Conservation (phyloP, 2,113 vertebrate genomes). For the Emberiza fucata region DNA sequence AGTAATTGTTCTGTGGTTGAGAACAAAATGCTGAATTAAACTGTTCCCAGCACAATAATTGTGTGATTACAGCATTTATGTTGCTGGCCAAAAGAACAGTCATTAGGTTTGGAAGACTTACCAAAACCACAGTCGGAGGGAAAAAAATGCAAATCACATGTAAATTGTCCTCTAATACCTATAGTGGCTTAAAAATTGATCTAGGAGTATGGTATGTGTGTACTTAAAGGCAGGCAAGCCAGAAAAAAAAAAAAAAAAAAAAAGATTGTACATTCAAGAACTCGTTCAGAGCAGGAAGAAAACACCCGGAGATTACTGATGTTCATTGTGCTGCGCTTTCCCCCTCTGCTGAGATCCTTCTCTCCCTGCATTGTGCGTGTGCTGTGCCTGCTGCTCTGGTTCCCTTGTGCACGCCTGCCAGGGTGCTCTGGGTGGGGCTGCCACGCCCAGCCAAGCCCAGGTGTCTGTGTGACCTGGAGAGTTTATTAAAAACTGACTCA, state of each 20-base stretch:
- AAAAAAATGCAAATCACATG: constrained; percentile 77
- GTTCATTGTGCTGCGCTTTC: constrained; percentile 6
- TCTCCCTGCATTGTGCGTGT: background rate
- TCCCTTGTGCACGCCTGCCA: background rate
- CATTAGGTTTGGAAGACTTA: constrained; percentile 84
- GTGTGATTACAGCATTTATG: constrained; percentile 92
- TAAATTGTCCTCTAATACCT: constrained; percentile 79
- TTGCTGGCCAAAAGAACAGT: constrained; percentile 83
- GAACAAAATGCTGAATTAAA: constrained; percentile 88
- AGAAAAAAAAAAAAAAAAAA: constrained; percentile 25
- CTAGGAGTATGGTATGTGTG: constrained; percentile 38
- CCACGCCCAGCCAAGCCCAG: background rate
- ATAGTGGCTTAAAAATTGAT: constrained; percentile 66
- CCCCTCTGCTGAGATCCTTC: background rate
- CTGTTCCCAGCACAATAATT: constrained; percentile 90
- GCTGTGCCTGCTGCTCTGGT: background rate
- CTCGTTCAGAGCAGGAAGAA: constrained; percentile 46
- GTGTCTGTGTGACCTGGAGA: background rate
- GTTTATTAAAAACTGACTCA: constrained; percentile 4
- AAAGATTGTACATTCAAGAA: constrained; percentile 25
- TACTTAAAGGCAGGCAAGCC: constrained; percentile 63
- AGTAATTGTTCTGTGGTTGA: constrained; percentile 95
- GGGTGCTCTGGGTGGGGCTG: background rate
- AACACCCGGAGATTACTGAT: constrained; percentile 18
- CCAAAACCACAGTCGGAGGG: constrained; percentile 78